Evolutionary conservation across 2,797 vertebrate species (phyloP).

Genomic region (Sebastes taczanowskii): DNA sequence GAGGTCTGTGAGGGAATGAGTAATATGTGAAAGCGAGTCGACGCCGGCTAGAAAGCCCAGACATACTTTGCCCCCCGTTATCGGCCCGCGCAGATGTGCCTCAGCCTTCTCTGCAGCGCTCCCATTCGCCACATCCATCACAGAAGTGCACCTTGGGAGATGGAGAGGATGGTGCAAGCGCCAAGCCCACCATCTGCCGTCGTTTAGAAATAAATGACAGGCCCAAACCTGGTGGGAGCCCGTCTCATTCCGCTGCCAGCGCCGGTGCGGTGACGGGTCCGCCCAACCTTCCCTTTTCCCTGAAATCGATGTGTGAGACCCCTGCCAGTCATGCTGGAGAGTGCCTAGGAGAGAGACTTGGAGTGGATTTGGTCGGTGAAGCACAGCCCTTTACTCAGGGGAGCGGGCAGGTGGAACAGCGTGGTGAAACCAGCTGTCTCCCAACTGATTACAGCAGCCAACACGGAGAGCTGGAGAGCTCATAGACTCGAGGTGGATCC

Average conservation of each 20-base stretch:
- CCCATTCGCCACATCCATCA: slow-evolving; percentile 81
- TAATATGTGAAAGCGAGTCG: slow-evolving; percentile 59
- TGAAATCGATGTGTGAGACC: slow-evolving; percentile 76
- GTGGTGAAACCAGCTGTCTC: slow-evolving; percentile 75
- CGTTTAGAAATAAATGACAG: slow-evolving; percentile 85
- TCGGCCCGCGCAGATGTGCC: slow-evolving; percentile 79
- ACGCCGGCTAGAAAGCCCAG: slow-evolving; percentile 62
- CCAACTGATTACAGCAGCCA: slow-evolving; percentile 74
- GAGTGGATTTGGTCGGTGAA: slow-evolving; percentile 77
- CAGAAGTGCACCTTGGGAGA: slow-evolving; percentile 80
- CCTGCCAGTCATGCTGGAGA: slow-evolving; percentile 73
- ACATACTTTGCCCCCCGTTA: slow-evolving; percentile 77
- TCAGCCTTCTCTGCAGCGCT: slow-evolving; percentile 68
- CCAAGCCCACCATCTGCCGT: slow-evolving; percentile 82
- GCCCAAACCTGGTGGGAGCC: slow-evolving; percentile 78
- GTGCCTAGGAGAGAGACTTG: slow-evolving; percentile 62
- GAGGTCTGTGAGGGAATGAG: slow-evolving; percentile 63
- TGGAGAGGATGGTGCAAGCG: slow-evolving; percentile 69
- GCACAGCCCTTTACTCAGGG: slow-evolving; percentile 74
- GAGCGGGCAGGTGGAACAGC: slow-evolving; percentile 78
- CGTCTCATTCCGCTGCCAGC: slow-evolving; percentile 78
- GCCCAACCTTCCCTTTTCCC: slow-evolving; percentile 67
- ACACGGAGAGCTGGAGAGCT: slow-evolving; percentile 48
- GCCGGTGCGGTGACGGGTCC: slow-evolving; percentile 60
- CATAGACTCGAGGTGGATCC: slow-evolving; percentile 35